These are phyloP conservation scores for Porphyrio hochstetteri DNA, from an alignment of 2,113 vertebrate genomes.

Conservation along the genomic window DNA sequence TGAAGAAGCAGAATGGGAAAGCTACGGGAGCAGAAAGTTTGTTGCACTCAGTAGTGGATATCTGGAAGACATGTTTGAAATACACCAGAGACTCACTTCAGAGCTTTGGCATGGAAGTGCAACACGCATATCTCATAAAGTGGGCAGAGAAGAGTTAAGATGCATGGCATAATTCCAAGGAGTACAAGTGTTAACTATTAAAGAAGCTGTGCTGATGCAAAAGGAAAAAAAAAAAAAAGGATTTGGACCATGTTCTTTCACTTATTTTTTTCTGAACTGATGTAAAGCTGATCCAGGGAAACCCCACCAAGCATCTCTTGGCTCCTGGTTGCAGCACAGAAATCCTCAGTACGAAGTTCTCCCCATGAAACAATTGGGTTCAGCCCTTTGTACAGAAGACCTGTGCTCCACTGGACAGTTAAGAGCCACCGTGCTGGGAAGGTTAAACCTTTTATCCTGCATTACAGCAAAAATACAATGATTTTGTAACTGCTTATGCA, in stretches of 20 bases:
- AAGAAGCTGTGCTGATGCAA: not conserved
- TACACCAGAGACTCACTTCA: not conserved
- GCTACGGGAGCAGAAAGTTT: not conserved
- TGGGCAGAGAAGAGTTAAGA: constrained; percentile 19
- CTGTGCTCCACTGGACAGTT: not conserved
- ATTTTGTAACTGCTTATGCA: not conserved
- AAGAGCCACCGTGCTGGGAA: not conserved
- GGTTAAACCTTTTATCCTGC: not conserved
- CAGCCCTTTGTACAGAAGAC: not conserved
- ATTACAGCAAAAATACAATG: not conserved
- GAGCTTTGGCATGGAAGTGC: not conserved
- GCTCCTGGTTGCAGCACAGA: not conserved
- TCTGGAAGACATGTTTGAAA: not conserved
- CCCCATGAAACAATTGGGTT: not conserved
- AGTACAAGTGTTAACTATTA: constrained; percentile 36
- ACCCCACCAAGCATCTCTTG: constrained; percentile 14
- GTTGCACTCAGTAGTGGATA: not conserved
- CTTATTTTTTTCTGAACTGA: not conserved
- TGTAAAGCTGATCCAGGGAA: not conserved
- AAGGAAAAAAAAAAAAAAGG: not conserved
- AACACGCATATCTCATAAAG: not conserved
- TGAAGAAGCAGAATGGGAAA: constrained; percentile 12
- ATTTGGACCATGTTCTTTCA: constrained; percentile 11
- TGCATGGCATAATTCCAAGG: not conserved
- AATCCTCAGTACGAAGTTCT: not conserved